Conservation (phyloP, 2,888 invertebrate species). For the Cordilura impudica region DNA sequence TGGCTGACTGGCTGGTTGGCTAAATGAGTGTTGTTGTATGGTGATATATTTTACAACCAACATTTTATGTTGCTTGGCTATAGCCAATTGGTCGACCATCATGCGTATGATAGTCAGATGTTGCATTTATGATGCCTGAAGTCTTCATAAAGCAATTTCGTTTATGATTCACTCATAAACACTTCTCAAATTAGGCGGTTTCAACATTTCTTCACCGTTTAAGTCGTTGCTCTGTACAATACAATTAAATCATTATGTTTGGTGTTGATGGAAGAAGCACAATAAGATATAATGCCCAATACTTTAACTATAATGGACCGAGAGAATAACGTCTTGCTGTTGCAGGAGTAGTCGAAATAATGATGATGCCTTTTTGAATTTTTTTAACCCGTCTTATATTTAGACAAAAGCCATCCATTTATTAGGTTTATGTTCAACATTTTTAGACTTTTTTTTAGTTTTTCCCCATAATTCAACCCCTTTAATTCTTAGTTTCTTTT, state of each 20-base stretch:
- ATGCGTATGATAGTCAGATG: not conserved
- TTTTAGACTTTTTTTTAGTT: not conserved
- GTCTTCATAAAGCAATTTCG: conserved; percentile 46
- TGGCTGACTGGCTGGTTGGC: not conserved
- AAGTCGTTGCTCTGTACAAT: conserved; percentile 28
- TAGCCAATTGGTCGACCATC: too few relatives aligned
- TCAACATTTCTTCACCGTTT: not conserved
- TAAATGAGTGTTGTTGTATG: not conserved
- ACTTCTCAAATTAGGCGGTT: conserved; percentile 36
- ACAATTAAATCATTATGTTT: conserved; percentile 55
- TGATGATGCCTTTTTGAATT: not conserved
- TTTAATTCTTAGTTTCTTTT: not conserved
- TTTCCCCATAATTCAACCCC: not conserved
- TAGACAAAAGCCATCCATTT: conserved; percentile 15
- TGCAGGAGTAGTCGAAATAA: not conserved
- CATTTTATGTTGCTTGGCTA: not conserved
- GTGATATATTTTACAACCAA: not conserved
- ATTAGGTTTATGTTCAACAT: not conserved
- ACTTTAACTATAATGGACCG: not conserved
- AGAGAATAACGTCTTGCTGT: not conserved
- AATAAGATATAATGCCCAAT: conserved; percentile 39
- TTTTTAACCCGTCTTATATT: not conserved
- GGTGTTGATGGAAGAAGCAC: too few relatives aligned
- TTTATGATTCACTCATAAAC: conserved; percentile 55
- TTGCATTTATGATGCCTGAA: conserved; percentile 31